Base-by-base conservation (phyloP, 1,140 invertebrate species). In the Contarinia nasturtii region DNA sequence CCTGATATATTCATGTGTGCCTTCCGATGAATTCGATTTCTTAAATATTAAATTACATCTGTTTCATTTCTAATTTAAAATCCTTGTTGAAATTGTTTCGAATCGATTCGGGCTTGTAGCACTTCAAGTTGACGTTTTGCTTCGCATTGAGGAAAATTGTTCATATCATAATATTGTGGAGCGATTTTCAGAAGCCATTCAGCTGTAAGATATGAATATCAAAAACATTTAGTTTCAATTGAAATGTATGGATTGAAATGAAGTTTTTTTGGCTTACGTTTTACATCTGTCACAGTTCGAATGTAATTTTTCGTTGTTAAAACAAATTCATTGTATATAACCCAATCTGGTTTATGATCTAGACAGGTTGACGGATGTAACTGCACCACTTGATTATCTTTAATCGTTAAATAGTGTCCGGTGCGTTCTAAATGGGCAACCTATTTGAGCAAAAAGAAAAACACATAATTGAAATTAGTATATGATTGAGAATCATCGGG, bases 231-330 rank as follows among this genome's bases (percentile, higher is more conserved):
- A 33, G n/a, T 41, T 46, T 51, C 10, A 49, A 27, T 42, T 42
- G 15, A 20, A n/a, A n/a, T n/a, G n/a, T n/a, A n/a, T n/a, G n/a
- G n/a, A 34, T 8, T 34, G 14, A 34, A 8, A 34, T 8, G 7
- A 8, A 8, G 14, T 8, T 34, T 34, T 34, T n/a, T n/a, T n/a
- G n/a, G n/a, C 79, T 74, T 68, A 94, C 94, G 92, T 75, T 98
- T 98, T 45, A 98, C 89, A 64, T 98, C 95, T 2, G 93, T 98
- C 1, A 97, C 92, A 1, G 95, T 98, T 53, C 96, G 74, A 54
- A 99, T 98, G 63, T 98, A 98, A 67, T 99, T 98, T 67, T 98
- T 98, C 12, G 94, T 97, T 27, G 96, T 99, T 46, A 99, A 71
- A 22, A 99, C 96, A 67, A 99, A 98, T 69, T 99, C 96, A 68